Base-by-base conservation (phyloP, 2,797 vertebrate genomes). In the Sebastes elongatus region DNA sequence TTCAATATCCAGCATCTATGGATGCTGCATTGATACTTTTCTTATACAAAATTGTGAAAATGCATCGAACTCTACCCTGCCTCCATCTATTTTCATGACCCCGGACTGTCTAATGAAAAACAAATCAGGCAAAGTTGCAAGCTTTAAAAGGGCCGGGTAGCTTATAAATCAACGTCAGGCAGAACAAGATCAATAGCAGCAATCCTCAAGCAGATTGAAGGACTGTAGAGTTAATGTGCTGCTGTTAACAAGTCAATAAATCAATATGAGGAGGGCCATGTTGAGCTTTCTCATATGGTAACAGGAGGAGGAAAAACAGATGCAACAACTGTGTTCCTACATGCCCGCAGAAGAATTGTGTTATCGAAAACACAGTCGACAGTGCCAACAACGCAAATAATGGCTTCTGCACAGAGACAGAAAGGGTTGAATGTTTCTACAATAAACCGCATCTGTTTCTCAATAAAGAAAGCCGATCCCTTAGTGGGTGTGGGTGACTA, bases 171-270 rank as follows among this genome's bases (percentile, higher is more conserved):
- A 1, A 52, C 11, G 27, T 59, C 55, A 78, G 76, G 27, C 32
- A 56, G 52, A 32, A 59, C 49, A 69, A 74, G n/a, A 90, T 89
- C 88, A 91, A 89, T 91, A 78, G 30, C 3, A 23, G 52, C 11
- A 62, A 77, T 78, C 55, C 35, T 60, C 2, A 23, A 35, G 61
- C 23, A 76, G 76, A 88, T 28, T 71, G 76, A 71, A 76, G 13
- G 52, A 27, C 76, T 74, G 28, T 3, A 6, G 69, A 74, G 55
- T 85, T 81, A 66, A 87, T 69, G 46, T 59, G 20, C 62, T 49
- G 65, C 74, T 32, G 62, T 86, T 85, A 84, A 82, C 38, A 60
- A 72, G 35, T 91, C 88, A 81, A 90, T 87, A 80, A 89, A 83
- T 89, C 83, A 85, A 85, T 80, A 16, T 46, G 42, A 74, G 3